These are phyloP conservation scores for Epiblema foenella DNA, from an alignment of 2,888 invertebrate species.

Conservation along the genomic window DNA sequence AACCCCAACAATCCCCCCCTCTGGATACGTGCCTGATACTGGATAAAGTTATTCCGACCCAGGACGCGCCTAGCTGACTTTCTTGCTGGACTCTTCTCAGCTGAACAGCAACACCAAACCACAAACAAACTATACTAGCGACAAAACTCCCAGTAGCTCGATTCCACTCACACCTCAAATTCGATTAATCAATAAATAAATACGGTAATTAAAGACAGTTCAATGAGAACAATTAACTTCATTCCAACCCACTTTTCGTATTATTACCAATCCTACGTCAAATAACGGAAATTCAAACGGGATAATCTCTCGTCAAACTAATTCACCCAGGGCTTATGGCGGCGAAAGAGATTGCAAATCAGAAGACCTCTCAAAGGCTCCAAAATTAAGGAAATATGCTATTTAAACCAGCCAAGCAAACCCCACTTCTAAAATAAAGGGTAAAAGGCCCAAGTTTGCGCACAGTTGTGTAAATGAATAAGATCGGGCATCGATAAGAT, in stretches of 20 bases:
- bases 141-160: too few relatives aligned
- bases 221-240: constrained; percentile 6
- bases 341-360: constrained; percentile 36
- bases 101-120: too few relatives aligned
- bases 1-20: too few relatives aligned
- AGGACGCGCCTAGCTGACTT: too few relatives aligned
- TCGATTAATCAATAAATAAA: too few relatives aligned
- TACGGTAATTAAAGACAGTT: neutral
- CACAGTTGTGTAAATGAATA: constrained; percentile 31
- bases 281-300: constrained; percentile 29
- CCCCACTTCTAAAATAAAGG: constrained; percentile 8
- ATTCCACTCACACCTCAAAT: too few relatives aligned
- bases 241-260: constrained; percentile 19
- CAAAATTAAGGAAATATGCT: constrained; percentile 44
- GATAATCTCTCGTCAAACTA: constrained; percentile 41
- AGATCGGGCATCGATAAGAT: constrained; percentile 38
- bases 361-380: constrained; percentile 43
- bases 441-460: constrained; percentile 20
- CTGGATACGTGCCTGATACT: too few relatives aligned
- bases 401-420: constrained; percentile 30
- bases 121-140: too few relatives aligned
- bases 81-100: too few relatives aligned
- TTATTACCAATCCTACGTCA: constrained; percentile 11
- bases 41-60: too few relatives aligned
- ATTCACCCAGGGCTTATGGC: constrained; percentile 31